Conservation (phyloP, 2,888 invertebrate species). For the Beris morrisii region DNA sequence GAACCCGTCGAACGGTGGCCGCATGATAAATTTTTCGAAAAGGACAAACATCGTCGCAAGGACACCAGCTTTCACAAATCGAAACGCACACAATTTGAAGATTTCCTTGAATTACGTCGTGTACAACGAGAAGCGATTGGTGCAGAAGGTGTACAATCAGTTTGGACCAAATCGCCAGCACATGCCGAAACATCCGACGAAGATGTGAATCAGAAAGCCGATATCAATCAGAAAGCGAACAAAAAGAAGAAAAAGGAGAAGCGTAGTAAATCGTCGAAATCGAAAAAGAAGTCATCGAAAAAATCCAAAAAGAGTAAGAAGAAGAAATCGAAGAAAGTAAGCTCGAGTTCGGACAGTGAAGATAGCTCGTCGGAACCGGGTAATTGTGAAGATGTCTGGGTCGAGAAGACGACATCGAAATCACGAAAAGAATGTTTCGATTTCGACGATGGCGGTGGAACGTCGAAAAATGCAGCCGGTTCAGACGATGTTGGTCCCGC, state of each 20-base stretch:
- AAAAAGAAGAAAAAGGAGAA: conserved; percentile 42
- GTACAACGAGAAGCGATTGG: conserved; percentile 76
- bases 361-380: conserved; percentile 50
- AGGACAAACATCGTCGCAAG: conserved; percentile 40
- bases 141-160: conserved; percentile 65
- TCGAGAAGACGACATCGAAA: conserved; percentile 47
- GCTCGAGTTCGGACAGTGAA: conserved; percentile 46
- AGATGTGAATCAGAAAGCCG: conserved; percentile 44
- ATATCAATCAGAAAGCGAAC: conserved; percentile 44
- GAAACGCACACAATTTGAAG: conserved; percentile 55
- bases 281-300: conserved; percentile 58
- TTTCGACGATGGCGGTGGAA: conserved; percentile 40
- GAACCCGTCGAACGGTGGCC: conserved; percentile 44
- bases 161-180: conserved; percentile 77
- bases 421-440: background rate
- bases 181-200: conserved; percentile 64
- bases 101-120: conserved; percentile 70
- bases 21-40: conserved; percentile 47
- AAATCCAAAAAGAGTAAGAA: conserved; percentile 58
- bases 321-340: conserved; percentile 52
- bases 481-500: conserved; percentile 66
- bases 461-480: background rate
- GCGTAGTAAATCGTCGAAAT: conserved; percentile 50
- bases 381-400: conserved; percentile 65
- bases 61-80: conserved; percentile 35